Evolutionary conservation across 2,888 invertebrate species (phyloP).

Genomic region (Oligia strigilis): DNA sequence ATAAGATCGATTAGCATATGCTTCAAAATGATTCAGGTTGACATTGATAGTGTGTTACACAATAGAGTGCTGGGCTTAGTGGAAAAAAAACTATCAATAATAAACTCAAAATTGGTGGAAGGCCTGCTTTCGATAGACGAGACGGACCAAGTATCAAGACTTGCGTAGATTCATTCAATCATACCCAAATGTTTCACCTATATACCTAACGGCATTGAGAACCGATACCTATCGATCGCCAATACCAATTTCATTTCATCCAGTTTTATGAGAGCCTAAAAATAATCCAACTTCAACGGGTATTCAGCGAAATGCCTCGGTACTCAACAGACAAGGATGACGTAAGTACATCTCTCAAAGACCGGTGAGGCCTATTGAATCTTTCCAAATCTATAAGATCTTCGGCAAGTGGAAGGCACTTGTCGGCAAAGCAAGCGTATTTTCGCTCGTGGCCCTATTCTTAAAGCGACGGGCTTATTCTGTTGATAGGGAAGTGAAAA

Average conservation of each 20-base stretch:
- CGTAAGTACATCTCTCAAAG: slow-evolving; percentile 44
- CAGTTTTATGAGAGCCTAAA: slow-evolving; percentile 21
- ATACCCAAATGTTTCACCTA: not conserved
- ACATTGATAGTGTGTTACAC: too few relatives aligned
- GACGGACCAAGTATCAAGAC: not conserved
- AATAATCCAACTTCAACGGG: slow-evolving; percentile 15
- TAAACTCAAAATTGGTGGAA: too few relatives aligned
- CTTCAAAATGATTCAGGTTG: too few relatives aligned
- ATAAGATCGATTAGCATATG: too few relatives aligned
- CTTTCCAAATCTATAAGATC: slow-evolving; percentile 71
- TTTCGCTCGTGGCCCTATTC: slow-evolving; percentile 77
- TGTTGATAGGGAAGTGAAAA: slow-evolving; percentile 77
- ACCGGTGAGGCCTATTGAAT: slow-evolving; percentile 63
- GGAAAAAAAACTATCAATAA: too few relatives aligned
- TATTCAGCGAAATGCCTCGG: slow-evolving; percentile 30
- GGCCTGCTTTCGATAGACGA: not conserved
- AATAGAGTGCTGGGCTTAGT: too few relatives aligned
- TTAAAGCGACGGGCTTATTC: slow-evolving; percentile 78
- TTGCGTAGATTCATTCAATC: not conserved
- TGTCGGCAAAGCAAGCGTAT: slow-evolving; percentile 73
- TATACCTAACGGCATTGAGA: not conserved
- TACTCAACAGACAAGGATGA: slow-evolving; percentile 32
- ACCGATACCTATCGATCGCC: slow-evolving; percentile 9
- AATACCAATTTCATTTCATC: slow-evolving; percentile 15
- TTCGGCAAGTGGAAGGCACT: slow-evolving; percentile 72